A percentile compares a stretch with the other conserved stretches of the same genome.
Evolutionary conservation across 2,797 vertebrate species (phyloP).

Genomic region (Lepilemur septentrionalis): DNA sequence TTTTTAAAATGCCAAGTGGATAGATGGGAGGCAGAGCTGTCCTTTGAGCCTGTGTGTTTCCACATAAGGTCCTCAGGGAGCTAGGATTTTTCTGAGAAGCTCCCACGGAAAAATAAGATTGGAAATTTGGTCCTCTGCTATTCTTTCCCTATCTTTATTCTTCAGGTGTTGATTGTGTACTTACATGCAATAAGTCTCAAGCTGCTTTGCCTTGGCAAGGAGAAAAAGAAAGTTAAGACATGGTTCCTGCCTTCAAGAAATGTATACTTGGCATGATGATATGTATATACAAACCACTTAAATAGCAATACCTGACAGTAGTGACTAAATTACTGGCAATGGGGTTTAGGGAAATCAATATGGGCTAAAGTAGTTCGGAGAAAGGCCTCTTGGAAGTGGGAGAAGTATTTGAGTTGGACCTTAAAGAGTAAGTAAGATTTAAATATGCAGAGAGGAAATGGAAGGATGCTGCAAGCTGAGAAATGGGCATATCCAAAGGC

Average conservation of each 20-base stretch:
- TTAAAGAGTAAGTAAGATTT: slow-evolving; percentile 25
- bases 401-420: not conserved
- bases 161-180: not conserved
- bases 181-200: not conserved
- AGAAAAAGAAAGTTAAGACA: slow-evolving; percentile 27
- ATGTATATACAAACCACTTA: not conserved
- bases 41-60: not conserved
- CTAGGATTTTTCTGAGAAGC: not conserved
- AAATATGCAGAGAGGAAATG: not conserved
- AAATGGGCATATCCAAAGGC: not conserved
- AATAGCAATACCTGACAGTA: not conserved
- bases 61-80: not conserved
- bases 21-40: not conserved
- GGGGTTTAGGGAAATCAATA: not conserved
- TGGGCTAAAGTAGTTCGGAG: not conserved
- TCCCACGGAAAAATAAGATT: not conserved
- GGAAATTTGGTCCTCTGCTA: not conserved
- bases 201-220: not conserved
- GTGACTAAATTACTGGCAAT: not conserved
- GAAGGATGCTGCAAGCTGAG: not conserved
- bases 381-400: not conserved
- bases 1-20: slow-evolving; percentile 23
- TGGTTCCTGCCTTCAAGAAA: not conserved
- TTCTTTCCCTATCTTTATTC: slow-evolving; percentile 11
- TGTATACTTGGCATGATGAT: not conserved